phyloP scores from a whole-genome alignment of 2,888 invertebrate genomes.

The Rhagonycha lutea region DNA sequence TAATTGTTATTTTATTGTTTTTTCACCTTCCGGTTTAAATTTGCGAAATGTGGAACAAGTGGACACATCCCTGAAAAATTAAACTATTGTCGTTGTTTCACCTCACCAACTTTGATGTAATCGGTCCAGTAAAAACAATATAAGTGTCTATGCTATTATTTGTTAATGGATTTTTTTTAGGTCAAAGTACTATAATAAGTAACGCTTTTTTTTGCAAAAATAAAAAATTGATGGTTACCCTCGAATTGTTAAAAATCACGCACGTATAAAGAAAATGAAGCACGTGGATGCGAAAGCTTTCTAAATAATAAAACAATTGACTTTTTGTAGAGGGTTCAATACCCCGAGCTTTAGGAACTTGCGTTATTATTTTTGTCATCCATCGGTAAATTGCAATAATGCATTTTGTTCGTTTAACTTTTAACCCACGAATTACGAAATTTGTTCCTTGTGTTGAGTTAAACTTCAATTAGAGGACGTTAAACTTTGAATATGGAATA shows the following conservation, averaged over 20 bases:
- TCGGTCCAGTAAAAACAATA: neutral
- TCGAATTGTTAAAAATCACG: neutral
- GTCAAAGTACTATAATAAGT: slow-evolving; percentile 15
- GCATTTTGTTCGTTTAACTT: slow-evolving; percentile 32
- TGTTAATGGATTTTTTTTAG: slow-evolving; percentile 14
- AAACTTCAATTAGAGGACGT: slow-evolving; percentile 20
- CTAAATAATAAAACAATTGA: slow-evolving; percentile 45
- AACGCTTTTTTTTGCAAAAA: slow-evolving; percentile 1
- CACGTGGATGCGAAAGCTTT: slow-evolving; percentile 37
- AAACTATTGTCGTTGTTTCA: slow-evolving; percentile 6
- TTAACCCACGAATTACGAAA: slow-evolving; percentile 36
- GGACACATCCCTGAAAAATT: neutral
- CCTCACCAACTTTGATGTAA: slow-evolving; percentile 13
- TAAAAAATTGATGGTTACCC: neutral
- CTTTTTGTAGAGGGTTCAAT: slow-evolving; percentile 43
- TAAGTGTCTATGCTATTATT: slow-evolving; percentile 9
- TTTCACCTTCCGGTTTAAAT: neutral
- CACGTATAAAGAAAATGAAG: neutral
- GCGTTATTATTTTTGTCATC: neutral
- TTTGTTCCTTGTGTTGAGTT: slow-evolving; percentile 15
- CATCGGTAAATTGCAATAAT: neutral
- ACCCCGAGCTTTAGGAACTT: slow-evolving; percentile 31
- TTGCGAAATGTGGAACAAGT: neutral
- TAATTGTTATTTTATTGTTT: neutral
- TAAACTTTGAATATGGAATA: slow-evolving; percentile 9